Evolutionary conservation across 2,113 vertebrate genomes (phyloP), one percentile per base, ranked within the genome.

Genomic region (Hippocampus mohnikei): DNA sequence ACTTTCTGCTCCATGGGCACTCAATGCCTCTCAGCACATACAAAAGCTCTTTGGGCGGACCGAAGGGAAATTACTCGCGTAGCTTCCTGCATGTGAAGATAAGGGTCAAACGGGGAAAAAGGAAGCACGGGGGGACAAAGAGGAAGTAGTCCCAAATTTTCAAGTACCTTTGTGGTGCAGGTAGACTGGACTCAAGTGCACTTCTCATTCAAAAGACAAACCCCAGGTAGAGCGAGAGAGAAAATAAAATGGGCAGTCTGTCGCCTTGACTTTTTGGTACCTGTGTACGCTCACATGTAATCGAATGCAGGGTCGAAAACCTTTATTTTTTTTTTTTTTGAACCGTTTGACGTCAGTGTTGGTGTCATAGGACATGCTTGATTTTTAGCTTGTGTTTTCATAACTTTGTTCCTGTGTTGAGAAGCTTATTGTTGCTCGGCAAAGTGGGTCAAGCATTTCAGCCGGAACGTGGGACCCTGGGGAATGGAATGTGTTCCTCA

Each of bases 21-120:
- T 90, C 83, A 70, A 23, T 80, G 78, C 76, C 86, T 87, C 87
- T 90, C 86, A 84, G 81, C 55, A 33, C 42, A 68, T 66, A 89
- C 85, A 91, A 88, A 82, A 75, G 85, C 71, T 72, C 84, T 87
- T 85, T 87, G 53, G 75, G 56, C 72, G 55, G 77, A 76, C 72
- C 33, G 37, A 58, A 76, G 69, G 74, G 73, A 81, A 73, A 81
- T 79, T 83, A 85, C 85, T 69, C 77, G 74, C 64, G 84, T 76
- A 78, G 71, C 73, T 82, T 81, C 82, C 81, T 83, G 69, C 74
- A 73, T 68, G 50, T 74, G 23, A 58, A 85, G 85, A 87, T 80
- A 85, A 86, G 77, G 62, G 67, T 66, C 56, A 41, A 85, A 84
- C 80, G 48, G 48, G 50, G 18, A 69, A 80, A 79, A 70, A 60